Percentiles rank a stretch among this genome's conserved stretches.
These are phyloP conservation scores for Semotilus atromaculatus DNA, from an alignment of 2,797 vertebrate genomes.

Conservation along the genomic window DNA sequence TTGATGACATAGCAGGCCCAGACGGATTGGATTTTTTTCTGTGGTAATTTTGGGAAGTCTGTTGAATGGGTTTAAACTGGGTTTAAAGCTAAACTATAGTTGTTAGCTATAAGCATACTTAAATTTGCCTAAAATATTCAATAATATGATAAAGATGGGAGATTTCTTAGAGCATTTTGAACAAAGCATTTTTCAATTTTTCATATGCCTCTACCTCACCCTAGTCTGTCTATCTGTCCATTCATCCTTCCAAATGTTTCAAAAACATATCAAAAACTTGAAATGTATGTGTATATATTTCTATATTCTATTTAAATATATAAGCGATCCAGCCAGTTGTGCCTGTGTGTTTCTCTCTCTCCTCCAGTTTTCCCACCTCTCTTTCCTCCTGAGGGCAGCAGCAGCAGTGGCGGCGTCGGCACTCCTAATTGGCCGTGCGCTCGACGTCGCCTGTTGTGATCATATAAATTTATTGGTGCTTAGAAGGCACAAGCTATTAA, in stretches of 20 bases:
- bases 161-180: too few relatives aligned
- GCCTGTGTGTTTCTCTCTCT: constrained; percentile 60
- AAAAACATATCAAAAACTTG: not conserved
- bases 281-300: not conserved
- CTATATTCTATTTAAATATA: not conserved
- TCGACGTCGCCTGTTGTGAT: constrained; percentile 90
- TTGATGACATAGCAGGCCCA: not conserved
- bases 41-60: not conserved
- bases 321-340: not conserved
- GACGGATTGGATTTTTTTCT: too few relatives aligned
- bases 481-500: constrained; percentile 96
- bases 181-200: too few relatives aligned
- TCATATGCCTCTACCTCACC: too few relatives aligned
- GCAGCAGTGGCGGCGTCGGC: constrained; percentile 40
- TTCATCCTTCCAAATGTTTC: not conserved
- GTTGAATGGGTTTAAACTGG: too few relatives aligned
- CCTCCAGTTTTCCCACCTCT: constrained; percentile 67
- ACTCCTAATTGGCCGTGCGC: constrained; percentile 91
- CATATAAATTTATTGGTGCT: constrained; percentile 97
- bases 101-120: too few relatives aligned
- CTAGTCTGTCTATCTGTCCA: too few relatives aligned
- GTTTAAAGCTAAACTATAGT: too few relatives aligned
- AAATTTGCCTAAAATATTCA: too few relatives aligned
- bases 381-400: constrained; percentile 52
- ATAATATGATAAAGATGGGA: too few relatives aligned